Percentiles rank a stretch among this genome's conserved stretches.
Conservation (phyloP, 2,797 vertebrate genomes). For the Aselliscus stoliczkanus region DNA sequence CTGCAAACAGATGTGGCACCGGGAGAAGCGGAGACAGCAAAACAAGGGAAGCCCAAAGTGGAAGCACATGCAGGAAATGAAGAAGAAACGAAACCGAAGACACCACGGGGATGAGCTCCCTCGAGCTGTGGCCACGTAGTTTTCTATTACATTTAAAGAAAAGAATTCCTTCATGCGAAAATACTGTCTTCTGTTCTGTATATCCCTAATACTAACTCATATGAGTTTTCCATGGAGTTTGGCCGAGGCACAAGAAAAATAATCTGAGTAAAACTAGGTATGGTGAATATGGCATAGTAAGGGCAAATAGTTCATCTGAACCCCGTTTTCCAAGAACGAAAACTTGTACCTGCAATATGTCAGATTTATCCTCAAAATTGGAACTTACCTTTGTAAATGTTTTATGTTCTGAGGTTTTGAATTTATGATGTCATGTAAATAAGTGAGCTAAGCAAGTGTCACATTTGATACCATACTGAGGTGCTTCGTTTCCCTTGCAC, state of each 20-base stretch:
- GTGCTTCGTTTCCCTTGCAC: not conserved
- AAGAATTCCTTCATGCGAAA: constrained; percentile 62
- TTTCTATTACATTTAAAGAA: constrained; percentile 76
- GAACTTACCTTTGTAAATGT: not conserved
- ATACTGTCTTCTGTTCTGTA: constrained; percentile 76
- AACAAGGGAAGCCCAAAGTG: constrained; percentile 89
- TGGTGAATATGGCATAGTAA: constrained; percentile 32
- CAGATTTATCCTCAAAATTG: not conserved
- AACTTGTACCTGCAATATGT: not conserved
- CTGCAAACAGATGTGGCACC: constrained; percentile 95
- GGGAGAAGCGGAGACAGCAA: constrained; percentile 88
- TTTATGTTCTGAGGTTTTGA: not conserved
- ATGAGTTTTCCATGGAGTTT: constrained; percentile 67
- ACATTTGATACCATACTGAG: not conserved
- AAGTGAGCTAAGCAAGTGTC: not conserved
- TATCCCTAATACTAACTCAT: constrained; percentile 69
- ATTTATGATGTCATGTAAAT: not conserved
- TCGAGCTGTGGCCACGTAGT: constrained; percentile 72
- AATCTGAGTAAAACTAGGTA: constrained; percentile 45
- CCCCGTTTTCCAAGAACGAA: not conserved
- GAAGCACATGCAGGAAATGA: constrained; percentile 96
- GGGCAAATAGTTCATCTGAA: constrained; percentile 39
- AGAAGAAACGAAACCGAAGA: constrained; percentile 93
- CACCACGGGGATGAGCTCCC: constrained; percentile 82
- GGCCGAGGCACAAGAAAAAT: constrained; percentile 51